Conservation (phyloP, 2,113 vertebrate species). For the Elaphurus davidianus region DNA sequence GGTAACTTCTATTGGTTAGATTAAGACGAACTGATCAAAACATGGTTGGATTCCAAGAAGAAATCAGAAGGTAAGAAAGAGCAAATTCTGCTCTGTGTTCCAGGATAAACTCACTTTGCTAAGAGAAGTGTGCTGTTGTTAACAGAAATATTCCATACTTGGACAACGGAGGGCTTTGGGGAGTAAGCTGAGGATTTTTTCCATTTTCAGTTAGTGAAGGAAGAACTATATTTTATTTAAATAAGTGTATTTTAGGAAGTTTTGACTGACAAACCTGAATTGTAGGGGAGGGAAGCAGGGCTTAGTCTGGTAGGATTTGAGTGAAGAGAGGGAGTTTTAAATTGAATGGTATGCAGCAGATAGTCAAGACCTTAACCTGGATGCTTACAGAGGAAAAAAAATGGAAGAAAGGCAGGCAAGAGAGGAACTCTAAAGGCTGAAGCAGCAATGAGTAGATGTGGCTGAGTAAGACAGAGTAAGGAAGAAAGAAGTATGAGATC, state of each 20-base stretch:
- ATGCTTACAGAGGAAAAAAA: too few species aligned
- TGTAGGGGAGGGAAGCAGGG: not conserved
- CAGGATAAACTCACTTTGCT: not conserved
- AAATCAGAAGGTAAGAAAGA: not conserved
- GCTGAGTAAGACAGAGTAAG: rapidly evolving
- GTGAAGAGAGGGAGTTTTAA: not conserved
- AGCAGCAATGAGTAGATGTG: too few species aligned
- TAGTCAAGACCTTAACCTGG: not conserved
- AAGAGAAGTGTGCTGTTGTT: not conserved
- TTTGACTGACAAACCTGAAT: not conserved
- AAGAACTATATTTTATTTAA: not conserved
- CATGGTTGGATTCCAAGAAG: not conserved
- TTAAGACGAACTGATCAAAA: not conserved
- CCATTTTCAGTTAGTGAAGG: not conserved
- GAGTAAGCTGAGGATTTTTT: not conserved
- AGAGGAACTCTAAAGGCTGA: not conserved
- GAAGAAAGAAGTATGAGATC: not conserved
- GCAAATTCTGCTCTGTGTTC: not conserved
- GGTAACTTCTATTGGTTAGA: not conserved
- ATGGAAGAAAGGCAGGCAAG: not conserved
- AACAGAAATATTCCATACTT: not conserved
- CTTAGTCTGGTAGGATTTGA: not conserved
- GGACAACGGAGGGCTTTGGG: not conserved
- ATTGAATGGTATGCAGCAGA: not conserved
- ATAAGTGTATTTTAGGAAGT: not conserved